Evolutionary conservation across 2,797 vertebrate species (phyloP).

Genomic region (Danio aesculapii): DNA sequence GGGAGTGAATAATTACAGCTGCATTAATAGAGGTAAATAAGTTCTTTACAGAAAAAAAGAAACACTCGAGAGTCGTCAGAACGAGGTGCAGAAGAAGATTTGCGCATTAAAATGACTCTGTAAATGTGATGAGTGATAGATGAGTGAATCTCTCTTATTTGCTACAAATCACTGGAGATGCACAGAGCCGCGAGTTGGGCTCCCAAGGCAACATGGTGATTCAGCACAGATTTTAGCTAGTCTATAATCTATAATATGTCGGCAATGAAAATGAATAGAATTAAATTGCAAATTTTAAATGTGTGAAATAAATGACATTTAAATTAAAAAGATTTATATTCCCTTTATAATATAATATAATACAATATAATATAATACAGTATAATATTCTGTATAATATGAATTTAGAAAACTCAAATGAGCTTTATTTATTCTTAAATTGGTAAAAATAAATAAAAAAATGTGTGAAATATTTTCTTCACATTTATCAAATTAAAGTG

Average conservation of each 20-base stretch:
- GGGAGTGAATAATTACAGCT: conserved; percentile 78
- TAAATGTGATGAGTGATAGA: conserved; percentile 14
- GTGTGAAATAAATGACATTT: no score
- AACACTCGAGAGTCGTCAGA: conserved; percentile 52
- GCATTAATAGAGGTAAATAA: conserved; percentile 68
- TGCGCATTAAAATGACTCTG: conserved; percentile 26
- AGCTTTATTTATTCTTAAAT: no score
- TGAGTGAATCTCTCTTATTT: not conserved
- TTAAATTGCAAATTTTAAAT: no score
- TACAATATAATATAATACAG: no score
- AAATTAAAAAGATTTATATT: no score
- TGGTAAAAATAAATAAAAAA: no score
- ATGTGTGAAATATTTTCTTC: no score
- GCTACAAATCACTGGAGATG: not conserved
- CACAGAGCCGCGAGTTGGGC: not conserved
- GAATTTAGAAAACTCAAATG: no score
- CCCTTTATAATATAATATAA: no score
- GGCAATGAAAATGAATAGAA: not conserved
- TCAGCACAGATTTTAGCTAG: not conserved
- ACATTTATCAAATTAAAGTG: no score
- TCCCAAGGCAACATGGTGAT: conserved; percentile 29
- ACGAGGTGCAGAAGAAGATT: not conserved
- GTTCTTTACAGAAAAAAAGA: conserved; percentile 66
- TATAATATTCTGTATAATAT: no score
- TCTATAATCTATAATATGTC: not conserved